phyloP scores from a whole-genome alignment of 1,140 invertebrate species.

The Ctenoplectra terminalis region DNA sequence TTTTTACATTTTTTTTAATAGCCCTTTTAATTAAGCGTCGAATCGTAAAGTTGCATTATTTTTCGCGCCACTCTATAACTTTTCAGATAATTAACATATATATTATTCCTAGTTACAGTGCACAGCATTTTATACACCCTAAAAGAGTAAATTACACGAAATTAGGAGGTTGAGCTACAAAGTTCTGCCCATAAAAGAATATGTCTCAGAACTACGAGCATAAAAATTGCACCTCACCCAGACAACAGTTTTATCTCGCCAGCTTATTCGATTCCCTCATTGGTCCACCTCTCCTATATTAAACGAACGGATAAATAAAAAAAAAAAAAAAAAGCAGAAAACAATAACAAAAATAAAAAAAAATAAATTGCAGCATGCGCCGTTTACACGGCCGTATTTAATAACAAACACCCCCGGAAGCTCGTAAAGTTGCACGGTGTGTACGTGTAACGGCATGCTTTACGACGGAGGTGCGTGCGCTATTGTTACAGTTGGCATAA shows the following conservation, averaged over 20 bases:
- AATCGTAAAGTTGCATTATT: too few species aligned
- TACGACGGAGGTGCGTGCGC: constrained; percentile 52
- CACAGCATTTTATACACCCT: too few species aligned
- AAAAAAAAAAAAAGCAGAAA: neutral
- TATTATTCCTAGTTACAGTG: too few species aligned
- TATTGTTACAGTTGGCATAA: constrained; percentile 54
- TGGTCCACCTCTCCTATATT: neutral
- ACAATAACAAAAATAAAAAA: neutral
- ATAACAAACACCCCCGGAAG: constrained; percentile 35
- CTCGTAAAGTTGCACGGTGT: constrained; percentile 35
- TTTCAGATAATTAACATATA: too few species aligned
- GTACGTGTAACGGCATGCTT: constrained; percentile 25
- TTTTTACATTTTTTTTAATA: too few species aligned
- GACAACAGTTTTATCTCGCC: neutral
- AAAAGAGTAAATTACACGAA: too few species aligned
- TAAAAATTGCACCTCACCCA: too few species aligned
- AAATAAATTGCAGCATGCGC: neutral
- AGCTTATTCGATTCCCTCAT: neutral
- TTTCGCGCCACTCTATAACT: too few species aligned
- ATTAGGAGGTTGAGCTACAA: too few species aligned
- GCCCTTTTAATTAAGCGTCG: too few species aligned
- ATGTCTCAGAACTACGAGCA: too few species aligned
- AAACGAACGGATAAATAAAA: neutral
- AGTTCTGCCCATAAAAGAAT: too few species aligned
- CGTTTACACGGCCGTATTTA: constrained; percentile 40